Evolutionary conservation across 2,888 invertebrate species (phyloP), one percentile per base, ranked within the genome.

Genomic region (Tenthredo distinguenda): DNA sequence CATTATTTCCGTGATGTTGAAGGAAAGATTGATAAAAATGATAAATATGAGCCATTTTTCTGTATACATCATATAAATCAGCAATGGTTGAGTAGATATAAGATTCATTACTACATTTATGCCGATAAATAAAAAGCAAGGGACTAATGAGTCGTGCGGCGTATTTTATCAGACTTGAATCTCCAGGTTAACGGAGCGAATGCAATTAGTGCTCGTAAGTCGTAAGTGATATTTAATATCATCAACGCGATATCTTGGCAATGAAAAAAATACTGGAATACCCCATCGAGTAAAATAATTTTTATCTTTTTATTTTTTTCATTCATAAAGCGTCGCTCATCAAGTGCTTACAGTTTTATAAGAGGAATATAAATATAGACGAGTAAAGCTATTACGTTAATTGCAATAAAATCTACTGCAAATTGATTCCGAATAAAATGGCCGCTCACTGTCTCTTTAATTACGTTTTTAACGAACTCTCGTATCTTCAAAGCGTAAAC

Each of bases 221-320:
- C 55, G 26, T 77, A 77, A 77, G 55, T 77, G 77, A 77, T 77
- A 77, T 47, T 77, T 47, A 34, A 77, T 77, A 47, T 47, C 55
- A 34, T 50, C 31, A 10, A 3, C 31, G 31, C 55, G 18, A 50
- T n/a, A 55, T 18, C 31, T 50, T 12, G 15, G 50, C 2, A 47
- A 12, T 43, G 2, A 21, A 40, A 40, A 40, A 74, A 31, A 10
- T 21, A n/a, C 21, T 10, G 74, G 6, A 43, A 40, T 47, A 47
- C 43, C 4, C 21, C 40, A 74, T 40, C 34, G 26, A 62, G 26
- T 34, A 15, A 34, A 34, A 68, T 68, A 34, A 31, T 26, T 62
- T 62, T 68, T 21, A 18, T 9, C 9, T 68, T 1, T 5, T 34
- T 65, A 26, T 4, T 31, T 31, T 65, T 10, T 68, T 6, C 12